Evolutionary conservation across 2,113 vertebrate genomes (phyloP).

Genomic region (Amphiprion percula): DNA sequence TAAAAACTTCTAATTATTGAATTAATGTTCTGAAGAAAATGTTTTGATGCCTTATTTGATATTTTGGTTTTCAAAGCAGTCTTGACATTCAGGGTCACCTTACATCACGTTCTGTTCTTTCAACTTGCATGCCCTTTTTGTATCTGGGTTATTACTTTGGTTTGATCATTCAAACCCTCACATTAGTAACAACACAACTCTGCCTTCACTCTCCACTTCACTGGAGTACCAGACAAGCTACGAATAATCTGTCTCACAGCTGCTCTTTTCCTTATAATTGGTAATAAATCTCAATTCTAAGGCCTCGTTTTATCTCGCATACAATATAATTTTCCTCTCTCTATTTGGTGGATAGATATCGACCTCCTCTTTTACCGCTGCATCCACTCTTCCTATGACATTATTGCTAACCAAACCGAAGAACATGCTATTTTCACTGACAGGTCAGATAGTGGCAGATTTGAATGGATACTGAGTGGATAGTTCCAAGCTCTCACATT

Average conservation of each 20-base stretch:
- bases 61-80: no score
- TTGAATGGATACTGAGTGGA: constrained; percentile 45
- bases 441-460: constrained; percentile 9
- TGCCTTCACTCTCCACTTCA: not conserved
- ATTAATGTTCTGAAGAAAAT: no score
- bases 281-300: constrained; percentile 22
- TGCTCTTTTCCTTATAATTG: not conserved
- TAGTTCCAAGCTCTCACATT: not conserved
- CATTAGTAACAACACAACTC: not conserved
- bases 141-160: not conserved
- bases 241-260: not conserved
- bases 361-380: constrained; percentile 1
- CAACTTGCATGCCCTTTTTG: no score
- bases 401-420: constrained; percentile 28
- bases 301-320: constrained; percentile 1
- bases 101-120: no score
- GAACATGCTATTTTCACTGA: constrained; percentile 25
- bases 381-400: not conserved
- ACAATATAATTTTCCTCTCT: not conserved
- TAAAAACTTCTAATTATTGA: no score
- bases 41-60: no score
- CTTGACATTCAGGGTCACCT: no score
- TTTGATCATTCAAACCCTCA: not conserved
- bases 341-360: not conserved
- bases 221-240: not conserved